Evolutionary conservation across 1,140 invertebrate species (phyloP), one percentile per base, ranked within the genome.

Genomic region (Lucilia cuprina): DNA sequence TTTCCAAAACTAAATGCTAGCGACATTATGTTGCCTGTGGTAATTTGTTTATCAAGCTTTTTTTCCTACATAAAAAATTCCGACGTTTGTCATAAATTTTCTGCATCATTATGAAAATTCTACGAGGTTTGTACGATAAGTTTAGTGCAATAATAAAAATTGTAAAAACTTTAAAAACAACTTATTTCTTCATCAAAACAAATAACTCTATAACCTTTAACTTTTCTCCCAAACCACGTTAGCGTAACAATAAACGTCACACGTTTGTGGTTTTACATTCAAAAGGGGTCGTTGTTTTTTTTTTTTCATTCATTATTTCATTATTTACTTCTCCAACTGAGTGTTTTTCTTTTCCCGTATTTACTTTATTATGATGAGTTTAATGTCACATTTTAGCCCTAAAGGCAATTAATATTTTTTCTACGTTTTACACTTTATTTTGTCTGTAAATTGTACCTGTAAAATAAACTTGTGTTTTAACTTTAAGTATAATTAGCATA

Each of bases 81-180:
- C 34, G 14, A 85, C 34, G 82, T 82, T 83, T 82, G 82, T 85
- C 82, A 85, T 83, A 85, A 85, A 85, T 83, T 83, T 34, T 85
- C 82, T 80, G 74, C 84, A 80, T 70, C 82, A 74, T 65, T 85
- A 82, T 74, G 77, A 78, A 41, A 41, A 41, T 0, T 8, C 41
- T 41, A 41, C 41, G 41, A 41, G 41, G 41, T 8, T 7, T 41
- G 41, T 8, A 10, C 0, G 10, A 41, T 41, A 41, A 41, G 41
- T 41, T 41, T 7, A 41, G 41, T 30, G 25, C 1, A 2, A 30
- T 30, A 30, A 30, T 30, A 2, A 30, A 30, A 30, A 30, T 30
- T 30, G 25, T 30, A 30, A 30, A 30, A 30, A 30, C 25, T 30
- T 30, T 30, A 30, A 30, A 30, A 30, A 3, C 1, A 30, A 30